Percentiles rank a stretch among this genome's conserved stretches.
phyloP scores from a whole-genome alignment of 1,140 invertebrate genomes.

The Himalopsyche phryganea region DNA sequence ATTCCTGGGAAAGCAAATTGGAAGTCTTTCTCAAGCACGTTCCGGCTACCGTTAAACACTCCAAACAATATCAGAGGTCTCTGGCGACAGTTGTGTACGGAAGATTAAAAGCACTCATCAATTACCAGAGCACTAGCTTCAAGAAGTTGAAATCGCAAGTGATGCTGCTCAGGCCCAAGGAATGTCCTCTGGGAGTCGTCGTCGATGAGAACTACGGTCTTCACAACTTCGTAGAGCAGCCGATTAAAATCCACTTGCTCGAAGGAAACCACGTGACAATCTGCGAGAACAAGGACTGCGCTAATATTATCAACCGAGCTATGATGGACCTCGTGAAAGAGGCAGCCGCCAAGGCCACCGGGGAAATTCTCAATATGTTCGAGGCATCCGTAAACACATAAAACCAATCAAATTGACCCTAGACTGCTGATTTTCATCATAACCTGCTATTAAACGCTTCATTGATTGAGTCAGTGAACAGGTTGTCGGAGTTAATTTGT shows the following conservation, averaged over 20 bases:
- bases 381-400: constrained; percentile 1
- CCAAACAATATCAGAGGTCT: constrained; percentile 46
- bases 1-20: constrained; percentile 52
- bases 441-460: no score
- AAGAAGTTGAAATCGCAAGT: constrained; percentile 57
- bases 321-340: constrained; percentile 30
- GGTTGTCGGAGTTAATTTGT: no score
- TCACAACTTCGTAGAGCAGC: constrained; percentile 49
- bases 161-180: constrained; percentile 60
- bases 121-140: constrained; percentile 47
- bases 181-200: constrained; percentile 45
- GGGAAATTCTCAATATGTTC: constrained; percentile 13
- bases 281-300: constrained; percentile 60
- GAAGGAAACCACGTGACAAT: constrained; percentile 72
- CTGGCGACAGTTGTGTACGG: constrained; percentile 53
- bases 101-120: constrained; percentile 54
- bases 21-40: constrained; percentile 39
- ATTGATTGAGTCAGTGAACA: no score
- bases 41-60: constrained; percentile 43
- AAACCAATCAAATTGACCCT: background rate
- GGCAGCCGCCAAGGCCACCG: constrained; percentile 5
- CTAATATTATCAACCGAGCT: constrained; percentile 58
- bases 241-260: constrained; percentile 54
- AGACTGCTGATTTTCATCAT: no score
- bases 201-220: constrained; percentile 64